Base-by-base conservation (phyloP, 2,113 vertebrate genomes). In the Larimichthys crocea region DNA sequence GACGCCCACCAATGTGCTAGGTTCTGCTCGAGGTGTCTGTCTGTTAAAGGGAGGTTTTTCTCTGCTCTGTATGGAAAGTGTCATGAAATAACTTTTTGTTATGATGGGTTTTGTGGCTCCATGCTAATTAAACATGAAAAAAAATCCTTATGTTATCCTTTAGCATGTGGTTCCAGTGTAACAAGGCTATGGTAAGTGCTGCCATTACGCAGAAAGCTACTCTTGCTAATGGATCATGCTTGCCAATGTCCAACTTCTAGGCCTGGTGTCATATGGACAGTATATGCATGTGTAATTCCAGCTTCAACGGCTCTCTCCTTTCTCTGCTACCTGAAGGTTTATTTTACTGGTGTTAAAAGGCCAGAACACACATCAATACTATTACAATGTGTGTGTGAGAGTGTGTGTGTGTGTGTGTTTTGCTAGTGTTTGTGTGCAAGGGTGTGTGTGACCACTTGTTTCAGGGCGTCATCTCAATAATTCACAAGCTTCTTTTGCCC, bases 391-490 rank as follows among this genome's bases (percentile, higher is more conserved):
- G 31, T 63, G 76, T 53, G 24, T 31, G 16, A 73, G 29, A 5
- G 35, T 35, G 72, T 53, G 24, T 29, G 16, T 73, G 24, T 5
- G 46, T 63, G 60, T 70, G 57, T 26, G 20, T 4, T 15, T 17
- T 44, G 63, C 31, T 56, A 5, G 44, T 72, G 56, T 75, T 74
- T 84, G 56, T 63, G 55, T 61, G 72, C 26, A 17, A 42, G 46
- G 8, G 40, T n/a, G 61, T 66, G 76, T 70, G 80, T 61, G 64
- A 83, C 82, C 69, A 64, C 90, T 90, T 84, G 84, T 91, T 91
- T 88, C 60, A 67, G 48, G 71, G 76, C 52, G 22, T 86, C 49
- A 0, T 73, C n/a, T 92, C 62, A 88, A 90, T 91, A 87, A 90
- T 91, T 90, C 79, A 91, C 67, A 72, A 77, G 76, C 66, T 42